A percentile compares a stretch with the other conserved stretches of the same genome.
These are phyloP conservation scores for Fragum whitleyi DNA, from an alignment of 2,888 invertebrate genomes.

Conservation along the genomic window DNA sequence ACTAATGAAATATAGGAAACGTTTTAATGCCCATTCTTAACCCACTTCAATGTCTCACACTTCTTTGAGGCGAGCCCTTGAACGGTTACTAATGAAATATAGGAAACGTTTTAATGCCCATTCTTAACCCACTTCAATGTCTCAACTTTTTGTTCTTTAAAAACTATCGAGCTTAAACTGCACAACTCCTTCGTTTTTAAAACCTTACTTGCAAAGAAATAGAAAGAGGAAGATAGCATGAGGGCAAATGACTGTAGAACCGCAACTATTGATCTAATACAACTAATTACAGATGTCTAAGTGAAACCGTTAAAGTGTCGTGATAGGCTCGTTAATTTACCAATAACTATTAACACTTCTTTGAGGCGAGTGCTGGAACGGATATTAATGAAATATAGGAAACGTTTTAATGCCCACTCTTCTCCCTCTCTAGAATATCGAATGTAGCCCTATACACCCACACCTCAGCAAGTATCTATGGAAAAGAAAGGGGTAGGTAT, in stretches of 20 bases:
- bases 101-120: neutral
- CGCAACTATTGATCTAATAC: neutral
- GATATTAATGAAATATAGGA: constrained; percentile 3
- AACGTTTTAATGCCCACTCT: neutral
- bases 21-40: neutral
- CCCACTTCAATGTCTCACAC: neutral
- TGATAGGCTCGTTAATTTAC: neutral
- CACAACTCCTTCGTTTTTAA: no score
- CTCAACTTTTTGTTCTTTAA: no score
- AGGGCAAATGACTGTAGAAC: no score
- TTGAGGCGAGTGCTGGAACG: neutral
- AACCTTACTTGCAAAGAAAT: no score
- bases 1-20: neutral
- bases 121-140: no score
- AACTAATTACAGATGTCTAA: neutral
- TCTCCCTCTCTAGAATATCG: no score
- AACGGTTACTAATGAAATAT: constrained; percentile 1
- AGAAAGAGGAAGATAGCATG: no score
- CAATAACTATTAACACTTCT: neutral
- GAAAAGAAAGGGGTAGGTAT: no score
- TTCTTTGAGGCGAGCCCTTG: neutral
- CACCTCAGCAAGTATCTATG: no score
- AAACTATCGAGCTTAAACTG: no score
- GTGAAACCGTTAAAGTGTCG: neutral
- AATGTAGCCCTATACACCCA: no score